These are phyloP conservation scores for Diorhabda elongata DNA, from an alignment of 1,140 invertebrate genomes.

Conservation along the genomic window DNA sequence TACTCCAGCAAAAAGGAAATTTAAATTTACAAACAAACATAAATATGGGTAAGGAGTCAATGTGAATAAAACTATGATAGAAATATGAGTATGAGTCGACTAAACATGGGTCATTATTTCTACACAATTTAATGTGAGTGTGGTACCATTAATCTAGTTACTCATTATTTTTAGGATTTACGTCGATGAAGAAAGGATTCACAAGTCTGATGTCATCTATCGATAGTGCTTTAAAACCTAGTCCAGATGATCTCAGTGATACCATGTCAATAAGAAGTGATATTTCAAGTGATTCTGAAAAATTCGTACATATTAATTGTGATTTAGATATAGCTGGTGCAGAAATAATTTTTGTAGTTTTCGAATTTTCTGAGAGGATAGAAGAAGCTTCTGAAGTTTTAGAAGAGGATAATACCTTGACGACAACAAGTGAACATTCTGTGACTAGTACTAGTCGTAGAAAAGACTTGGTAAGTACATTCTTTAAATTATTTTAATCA, in stretches of 20 bases:
- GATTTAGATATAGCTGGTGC: conserved; percentile 30
- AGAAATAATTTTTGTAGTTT: conserved; percentile 54
- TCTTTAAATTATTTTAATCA: conserved; percentile 13
- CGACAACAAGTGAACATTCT: conserved; percentile 74
- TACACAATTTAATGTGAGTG: no score
- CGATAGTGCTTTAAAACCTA: conserved; percentile 69
- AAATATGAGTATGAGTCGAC: no score
- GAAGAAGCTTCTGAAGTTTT: conserved; percentile 83
- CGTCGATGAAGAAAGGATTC: conserved; percentile 75
- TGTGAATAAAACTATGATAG: no score
- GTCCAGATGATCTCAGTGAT: conserved; percentile 68
- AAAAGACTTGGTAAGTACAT: conserved; percentile 64
- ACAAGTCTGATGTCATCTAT: conserved; percentile 75
- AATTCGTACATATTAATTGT: conserved; percentile 62
- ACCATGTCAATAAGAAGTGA: conserved; percentile 67
- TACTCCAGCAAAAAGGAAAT: conserved; percentile 23
- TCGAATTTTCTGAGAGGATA: conserved; percentile 45
- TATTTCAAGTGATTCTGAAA: conserved; percentile 76
- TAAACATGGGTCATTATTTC: no score
- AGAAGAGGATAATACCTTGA: conserved; percentile 64
- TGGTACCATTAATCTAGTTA: no score
- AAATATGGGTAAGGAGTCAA: conserved; percentile 33
- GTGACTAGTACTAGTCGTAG: conserved; percentile 73
- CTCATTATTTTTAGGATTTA: conserved; percentile 50
- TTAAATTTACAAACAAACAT: conserved; percentile 39